phyloP scores from a whole-genome alignment of 2,888 invertebrate species.

The Ectobius pallidus region DNA sequence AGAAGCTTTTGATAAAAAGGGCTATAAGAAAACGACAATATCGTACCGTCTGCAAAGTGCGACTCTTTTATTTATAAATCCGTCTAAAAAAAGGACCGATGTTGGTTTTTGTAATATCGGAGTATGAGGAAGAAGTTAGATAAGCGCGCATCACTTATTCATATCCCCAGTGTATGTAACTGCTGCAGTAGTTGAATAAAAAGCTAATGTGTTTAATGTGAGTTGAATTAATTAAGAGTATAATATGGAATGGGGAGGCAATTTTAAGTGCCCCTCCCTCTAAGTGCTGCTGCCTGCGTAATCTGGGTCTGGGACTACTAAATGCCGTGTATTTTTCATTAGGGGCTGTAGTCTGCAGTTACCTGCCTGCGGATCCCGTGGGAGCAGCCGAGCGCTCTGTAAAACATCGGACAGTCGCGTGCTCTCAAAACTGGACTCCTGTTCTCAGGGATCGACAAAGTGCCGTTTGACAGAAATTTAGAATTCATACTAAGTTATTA shows the following conservation, averaged over 20 bases:
- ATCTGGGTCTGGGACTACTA: conserved; percentile 13
- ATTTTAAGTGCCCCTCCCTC: conserved; percentile 28
- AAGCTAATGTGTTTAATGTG: conserved; percentile 41
- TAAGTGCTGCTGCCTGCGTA: conserved; percentile 30
- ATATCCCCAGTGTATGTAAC: conserved; percentile 13
- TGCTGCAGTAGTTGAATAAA: conserved; percentile 25
- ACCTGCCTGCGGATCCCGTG: conserved; percentile 18
- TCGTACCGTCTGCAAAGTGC: too few relatives aligned
- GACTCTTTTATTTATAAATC: too few relatives aligned
- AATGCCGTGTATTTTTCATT: conserved; percentile 39
- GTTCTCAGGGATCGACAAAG: neutral
- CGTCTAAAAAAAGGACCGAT: too few relatives aligned
- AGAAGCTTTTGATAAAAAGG: too few relatives aligned
- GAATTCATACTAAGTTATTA: too few relatives aligned
- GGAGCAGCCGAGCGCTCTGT: neutral
- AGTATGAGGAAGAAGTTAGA: too few relatives aligned
- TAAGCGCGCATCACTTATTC: conserved; percentile 22
- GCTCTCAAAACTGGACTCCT: neutral
- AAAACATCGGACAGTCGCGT: conserved; percentile 2
- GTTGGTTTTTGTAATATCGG: too few relatives aligned
- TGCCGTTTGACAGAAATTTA: neutral
- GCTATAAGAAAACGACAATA: too few relatives aligned
- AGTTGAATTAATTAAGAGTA: conserved; percentile 40
- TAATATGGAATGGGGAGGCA: conserved; percentile 24
- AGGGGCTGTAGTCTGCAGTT: conserved; percentile 25